Percentiles rank a stretch among this genome's conserved stretches.
Conservation (phyloP, 2,113 vertebrate genomes). For the Mirounga angustirostris region DNA sequence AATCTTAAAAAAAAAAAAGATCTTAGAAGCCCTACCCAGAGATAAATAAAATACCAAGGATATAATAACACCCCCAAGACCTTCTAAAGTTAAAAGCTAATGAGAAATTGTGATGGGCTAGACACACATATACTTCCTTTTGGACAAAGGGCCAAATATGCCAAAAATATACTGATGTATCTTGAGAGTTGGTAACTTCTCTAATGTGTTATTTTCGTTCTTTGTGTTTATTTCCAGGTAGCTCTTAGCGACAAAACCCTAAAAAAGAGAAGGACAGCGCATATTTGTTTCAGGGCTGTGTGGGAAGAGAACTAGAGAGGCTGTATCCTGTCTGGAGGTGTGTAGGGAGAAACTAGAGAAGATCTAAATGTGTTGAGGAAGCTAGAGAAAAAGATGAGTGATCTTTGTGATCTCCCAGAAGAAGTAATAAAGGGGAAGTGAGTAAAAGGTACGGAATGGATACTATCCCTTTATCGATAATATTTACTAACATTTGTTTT, state of each 20-base stretch:
- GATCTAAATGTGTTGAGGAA: not conserved
- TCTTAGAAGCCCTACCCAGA: not conserved
- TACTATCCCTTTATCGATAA: not conserved
- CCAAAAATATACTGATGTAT: not conserved
- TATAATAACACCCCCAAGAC: not conserved
- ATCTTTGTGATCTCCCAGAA: not conserved
- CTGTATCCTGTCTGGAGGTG: not conserved
- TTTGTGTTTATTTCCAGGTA: not conserved
- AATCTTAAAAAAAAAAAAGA: not conserved
- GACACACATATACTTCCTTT: rapidly evolving
- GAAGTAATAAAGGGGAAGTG: not conserved
- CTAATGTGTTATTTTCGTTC: not conserved
- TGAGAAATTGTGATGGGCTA: not conserved
- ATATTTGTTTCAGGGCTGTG: not conserved
- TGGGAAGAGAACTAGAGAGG: not conserved
- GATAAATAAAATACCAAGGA: not conserved
- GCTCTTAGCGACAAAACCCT: not conserved
- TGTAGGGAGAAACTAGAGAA: not conserved
- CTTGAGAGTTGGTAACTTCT: not conserved
- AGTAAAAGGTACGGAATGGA: not conserved
- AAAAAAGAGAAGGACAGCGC: not conserved
- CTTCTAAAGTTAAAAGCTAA: not conserved
- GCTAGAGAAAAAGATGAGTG: not conserved
- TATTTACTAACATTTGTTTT: not conserved
- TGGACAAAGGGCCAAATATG: not conserved